Percentiles rank a stretch among this genome's conserved stretches.
Evolutionary conservation across 2,888 invertebrate species (phyloP).

Genomic region (Vandiemenella viatica): DNA sequence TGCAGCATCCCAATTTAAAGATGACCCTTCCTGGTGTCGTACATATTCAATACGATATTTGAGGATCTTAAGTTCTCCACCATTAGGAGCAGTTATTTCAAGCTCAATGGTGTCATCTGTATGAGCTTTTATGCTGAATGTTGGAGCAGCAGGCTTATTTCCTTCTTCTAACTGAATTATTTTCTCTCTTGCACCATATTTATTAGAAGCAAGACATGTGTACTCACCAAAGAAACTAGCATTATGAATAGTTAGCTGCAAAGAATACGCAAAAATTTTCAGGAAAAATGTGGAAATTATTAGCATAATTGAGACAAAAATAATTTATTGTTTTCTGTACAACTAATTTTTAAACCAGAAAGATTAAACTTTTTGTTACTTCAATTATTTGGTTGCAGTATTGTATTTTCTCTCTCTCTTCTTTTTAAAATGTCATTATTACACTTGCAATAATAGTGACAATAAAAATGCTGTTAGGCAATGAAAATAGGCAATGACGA

Average conservation of each 20-base stretch:
- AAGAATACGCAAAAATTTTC: no score
- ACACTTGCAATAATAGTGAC: no score
- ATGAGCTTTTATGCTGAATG: conserved; percentile 10
- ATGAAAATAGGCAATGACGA: no score
- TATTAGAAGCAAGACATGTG: conserved; percentile 37
- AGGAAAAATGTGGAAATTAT: no score
- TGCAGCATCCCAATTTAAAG: background rate
- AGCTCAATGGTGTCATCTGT: background rate
- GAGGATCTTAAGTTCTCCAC: background rate
- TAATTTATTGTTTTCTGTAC: no score
- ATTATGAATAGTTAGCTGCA: conserved; percentile 19
- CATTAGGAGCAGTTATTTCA: conserved; percentile 1
- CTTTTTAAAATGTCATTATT: no score
- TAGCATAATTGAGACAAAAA: no score
- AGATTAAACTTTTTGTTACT: no score
- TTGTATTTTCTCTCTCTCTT: no score
- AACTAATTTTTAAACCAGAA: no score
- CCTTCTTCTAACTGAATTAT: conserved; percentile 35
- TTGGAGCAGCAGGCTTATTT: conserved; percentile 36
- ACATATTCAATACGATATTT: conserved; percentile 1
- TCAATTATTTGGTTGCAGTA: no score
- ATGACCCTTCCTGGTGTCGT: background rate
- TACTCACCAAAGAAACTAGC: conserved; percentile 31
- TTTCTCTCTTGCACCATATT: conserved; percentile 34
- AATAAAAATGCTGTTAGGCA: no score